phyloP scores from a whole-genome alignment of 2,113 vertebrate species.

The Carassius carassius region DNA sequence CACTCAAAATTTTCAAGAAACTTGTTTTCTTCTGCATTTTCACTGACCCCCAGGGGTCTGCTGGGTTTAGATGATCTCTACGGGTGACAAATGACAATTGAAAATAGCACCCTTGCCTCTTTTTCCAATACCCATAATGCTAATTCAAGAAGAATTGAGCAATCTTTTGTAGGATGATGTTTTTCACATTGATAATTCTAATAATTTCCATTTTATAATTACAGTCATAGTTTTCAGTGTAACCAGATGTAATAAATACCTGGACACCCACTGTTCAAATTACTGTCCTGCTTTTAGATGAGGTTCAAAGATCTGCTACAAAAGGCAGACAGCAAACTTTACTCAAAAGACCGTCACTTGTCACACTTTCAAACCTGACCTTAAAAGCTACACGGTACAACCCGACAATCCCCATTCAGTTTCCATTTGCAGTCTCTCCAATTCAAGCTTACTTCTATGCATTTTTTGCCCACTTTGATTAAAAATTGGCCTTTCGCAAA shows the following conservation, averaged over 20 bases:
- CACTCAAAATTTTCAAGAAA: neutral
- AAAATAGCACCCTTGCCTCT: neutral
- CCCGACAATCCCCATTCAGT: conserved; percentile 21
- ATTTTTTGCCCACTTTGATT: conserved; percentile 15
- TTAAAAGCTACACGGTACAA: conserved; percentile 7
- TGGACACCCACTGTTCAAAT: neutral
- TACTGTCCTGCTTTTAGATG: neutral
- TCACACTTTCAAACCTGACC: conserved; percentile 28
- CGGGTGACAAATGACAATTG: neutral
- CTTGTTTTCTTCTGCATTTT: neutral
- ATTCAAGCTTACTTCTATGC: conserved; percentile 8
- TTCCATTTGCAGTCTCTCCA: neutral
- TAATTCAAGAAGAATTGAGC: neutral
- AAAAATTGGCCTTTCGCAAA: conserved; percentile 14
- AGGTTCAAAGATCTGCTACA: conserved; percentile 7
- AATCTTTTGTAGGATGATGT: neutral
- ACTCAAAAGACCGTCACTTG: neutral
- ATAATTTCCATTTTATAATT: neutral
- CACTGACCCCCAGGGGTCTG: neutral
- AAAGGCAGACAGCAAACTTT: neutral
- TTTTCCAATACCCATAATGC: neutral
- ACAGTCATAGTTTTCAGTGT: neutral
- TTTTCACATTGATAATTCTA: neutral
- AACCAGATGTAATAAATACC: conserved; percentile 2
- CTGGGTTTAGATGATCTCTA: neutral